Percentiles rank a stretch among this genome's conserved stretches.
phyloP scores from a whole-genome alignment of 2,797 vertebrate genomes.

The Amphiprion clarkii region DNA sequence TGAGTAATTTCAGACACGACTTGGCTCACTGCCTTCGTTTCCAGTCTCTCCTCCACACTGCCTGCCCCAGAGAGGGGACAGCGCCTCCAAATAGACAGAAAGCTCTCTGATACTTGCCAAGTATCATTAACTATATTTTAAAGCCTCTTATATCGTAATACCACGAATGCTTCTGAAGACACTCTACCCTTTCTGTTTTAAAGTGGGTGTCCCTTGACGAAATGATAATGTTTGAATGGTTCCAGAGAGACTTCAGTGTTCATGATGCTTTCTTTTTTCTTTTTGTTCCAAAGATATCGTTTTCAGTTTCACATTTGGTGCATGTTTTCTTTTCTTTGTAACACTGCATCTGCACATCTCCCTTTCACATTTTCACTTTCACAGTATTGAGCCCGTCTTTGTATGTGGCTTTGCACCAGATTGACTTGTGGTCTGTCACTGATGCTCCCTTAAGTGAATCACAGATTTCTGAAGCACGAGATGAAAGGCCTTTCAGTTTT shows the following conservation, averaged over 20 bases:
- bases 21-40: constrained; percentile 68
- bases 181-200: constrained; percentile 40
- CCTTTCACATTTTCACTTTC: constrained; percentile 28
- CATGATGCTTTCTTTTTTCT: not conserved
- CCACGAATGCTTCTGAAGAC: constrained; percentile 49
- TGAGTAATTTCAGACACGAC: constrained; percentile 61
- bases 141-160: constrained; percentile 36
- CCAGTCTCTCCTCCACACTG: constrained; percentile 45
- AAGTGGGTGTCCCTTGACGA: constrained; percentile 7
- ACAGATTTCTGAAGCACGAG: constrained; percentile 5
- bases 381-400: constrained; percentile 17
- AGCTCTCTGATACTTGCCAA: constrained; percentile 55
- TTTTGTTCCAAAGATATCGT: not conserved
- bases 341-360: not conserved
- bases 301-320: constrained; percentile 27
- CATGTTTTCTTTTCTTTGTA: constrained; percentile 1
- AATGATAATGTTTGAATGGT: constrained; percentile 11
- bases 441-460: constrained; percentile 23
- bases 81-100: constrained; percentile 60
- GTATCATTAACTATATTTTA: constrained; percentile 55
- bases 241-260: constrained; percentile 15
- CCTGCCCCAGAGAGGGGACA: constrained; percentile 46
- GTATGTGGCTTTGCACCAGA: constrained; percentile 22
- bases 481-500: constrained; percentile 45
- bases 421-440: constrained; percentile 29